These are phyloP conservation scores for Arion vulgaris DNA, from an alignment of 1,140 invertebrate genomes.

Conservation along the genomic window DNA sequence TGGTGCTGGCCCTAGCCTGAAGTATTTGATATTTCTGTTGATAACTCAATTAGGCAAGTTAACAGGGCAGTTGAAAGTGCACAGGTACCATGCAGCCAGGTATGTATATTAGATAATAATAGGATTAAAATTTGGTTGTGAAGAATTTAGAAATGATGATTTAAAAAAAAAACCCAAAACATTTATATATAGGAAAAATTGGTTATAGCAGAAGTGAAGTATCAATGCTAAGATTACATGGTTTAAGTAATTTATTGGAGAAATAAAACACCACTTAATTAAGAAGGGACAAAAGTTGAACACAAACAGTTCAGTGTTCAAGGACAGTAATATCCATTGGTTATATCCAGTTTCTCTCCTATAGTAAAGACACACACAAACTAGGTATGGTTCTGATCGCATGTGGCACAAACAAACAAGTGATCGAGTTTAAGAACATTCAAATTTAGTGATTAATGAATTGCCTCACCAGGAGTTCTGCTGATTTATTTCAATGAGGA, in stretches of 20 bases:
- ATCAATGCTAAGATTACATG: conserved; percentile 38
- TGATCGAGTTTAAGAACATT: neutral
- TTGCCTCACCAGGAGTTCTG: no score
- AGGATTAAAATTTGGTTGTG: conserved; percentile 3
- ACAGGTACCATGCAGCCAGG: neutral
- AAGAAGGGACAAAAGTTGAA: no score
- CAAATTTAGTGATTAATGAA: no score
- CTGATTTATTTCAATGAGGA: no score
- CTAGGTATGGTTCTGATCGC: no score
- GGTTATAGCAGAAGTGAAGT: neutral
- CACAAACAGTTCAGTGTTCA: no score
- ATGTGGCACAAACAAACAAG: neutral
- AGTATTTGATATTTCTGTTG: neutral
- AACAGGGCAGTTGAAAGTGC: neutral
- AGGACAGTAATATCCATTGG: no score
- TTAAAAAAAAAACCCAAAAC: neutral
- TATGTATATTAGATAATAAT: neutral
- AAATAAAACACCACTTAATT: conserved; percentile 40
- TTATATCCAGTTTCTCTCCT: no score
- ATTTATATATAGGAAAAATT: neutral
- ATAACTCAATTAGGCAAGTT: neutral
- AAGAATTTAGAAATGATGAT: neutral
- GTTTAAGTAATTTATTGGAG: conserved; percentile 42
- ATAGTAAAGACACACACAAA: no score
- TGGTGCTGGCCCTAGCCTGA: neutral